These are phyloP conservation scores for Drosophila kuntzei DNA, from an alignment of 2,888 invertebrate species.

Conservation along the genomic window DNA sequence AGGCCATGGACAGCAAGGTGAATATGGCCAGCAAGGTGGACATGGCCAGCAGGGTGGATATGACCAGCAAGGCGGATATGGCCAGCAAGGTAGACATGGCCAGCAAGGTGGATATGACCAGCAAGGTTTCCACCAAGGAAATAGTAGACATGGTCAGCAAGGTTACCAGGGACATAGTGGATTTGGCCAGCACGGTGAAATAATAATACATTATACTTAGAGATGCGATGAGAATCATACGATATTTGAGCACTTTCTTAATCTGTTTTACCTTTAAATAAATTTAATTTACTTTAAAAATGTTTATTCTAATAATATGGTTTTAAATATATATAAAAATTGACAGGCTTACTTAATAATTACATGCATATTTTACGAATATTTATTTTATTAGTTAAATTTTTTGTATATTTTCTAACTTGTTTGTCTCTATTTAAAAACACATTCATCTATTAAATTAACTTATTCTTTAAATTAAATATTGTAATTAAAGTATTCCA, in stretches of 20 bases:
- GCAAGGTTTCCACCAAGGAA: no score
- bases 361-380: no score
- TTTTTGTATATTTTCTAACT: no score
- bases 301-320: no score
- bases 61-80: conserved; percentile 37
- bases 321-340: no score
- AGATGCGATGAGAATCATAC: conserved; percentile 40
- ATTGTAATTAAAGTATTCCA: no score
- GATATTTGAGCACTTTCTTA: background rate
- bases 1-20: conserved; percentile 38
- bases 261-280: background rate
- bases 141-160: background rate
- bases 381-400: no score
- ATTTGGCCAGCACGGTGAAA: no score
- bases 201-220: conserved; percentile 34
- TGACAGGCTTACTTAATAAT: no score
- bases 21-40: conserved; percentile 38
- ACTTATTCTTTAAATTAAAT: no score
- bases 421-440: no score
- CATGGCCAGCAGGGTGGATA: conserved; percentile 39
- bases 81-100: conserved; percentile 6
- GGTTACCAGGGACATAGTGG: conserved; percentile 14
- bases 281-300: background rate
- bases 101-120: background rate
- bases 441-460: no score